These are phyloP conservation scores for Dolichopus griseipennis DNA, from an alignment of 2,888 invertebrate species.

Conservation along the genomic window DNA sequence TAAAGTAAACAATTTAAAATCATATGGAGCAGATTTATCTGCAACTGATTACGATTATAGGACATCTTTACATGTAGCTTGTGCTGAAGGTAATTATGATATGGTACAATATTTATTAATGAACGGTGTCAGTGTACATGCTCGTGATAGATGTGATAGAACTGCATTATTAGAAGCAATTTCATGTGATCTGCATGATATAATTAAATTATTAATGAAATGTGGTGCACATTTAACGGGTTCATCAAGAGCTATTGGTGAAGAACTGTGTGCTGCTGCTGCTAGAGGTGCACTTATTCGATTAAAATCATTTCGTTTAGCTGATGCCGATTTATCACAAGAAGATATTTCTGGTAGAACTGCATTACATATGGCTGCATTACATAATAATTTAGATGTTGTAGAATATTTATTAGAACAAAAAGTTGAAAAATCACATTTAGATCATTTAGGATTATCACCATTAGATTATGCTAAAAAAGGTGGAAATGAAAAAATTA, in stretches of 20 bases:
- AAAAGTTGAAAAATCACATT: conserved; percentile 39
- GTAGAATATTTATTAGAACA: conserved; percentile 48
- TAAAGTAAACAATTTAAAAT: conserved; percentile 44
- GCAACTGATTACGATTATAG: conserved; percentile 63
- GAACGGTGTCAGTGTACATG: conserved; percentile 75
- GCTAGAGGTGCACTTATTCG: conserved; percentile 50
- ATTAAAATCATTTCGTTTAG: conserved; percentile 53
- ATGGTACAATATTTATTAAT: conserved; percentile 65
- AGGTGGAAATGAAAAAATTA: conserved; percentile 24
- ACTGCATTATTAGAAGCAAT: conserved; percentile 66
- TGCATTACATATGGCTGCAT: conserved; percentile 58
- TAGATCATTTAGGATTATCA: conserved; percentile 50
- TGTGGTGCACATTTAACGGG: conserved; percentile 68
- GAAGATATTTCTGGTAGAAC: conserved; percentile 57
- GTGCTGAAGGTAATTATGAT: conserved; percentile 56
- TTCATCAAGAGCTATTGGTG: conserved; percentile 51
- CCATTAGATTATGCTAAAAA: conserved; percentile 49
- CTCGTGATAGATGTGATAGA: conserved; percentile 60
- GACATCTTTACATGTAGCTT: conserved; percentile 74
- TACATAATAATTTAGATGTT: conserved; percentile 48
- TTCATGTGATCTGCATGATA: conserved; percentile 51
- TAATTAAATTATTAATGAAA: conserved; percentile 57
- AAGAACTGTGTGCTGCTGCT: conserved; percentile 59
- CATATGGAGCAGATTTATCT: conserved; percentile 65
- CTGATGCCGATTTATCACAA: conserved; percentile 58